Conservation (phyloP, 2,113 vertebrate genomes). For the Aviceda subcristata region DNA sequence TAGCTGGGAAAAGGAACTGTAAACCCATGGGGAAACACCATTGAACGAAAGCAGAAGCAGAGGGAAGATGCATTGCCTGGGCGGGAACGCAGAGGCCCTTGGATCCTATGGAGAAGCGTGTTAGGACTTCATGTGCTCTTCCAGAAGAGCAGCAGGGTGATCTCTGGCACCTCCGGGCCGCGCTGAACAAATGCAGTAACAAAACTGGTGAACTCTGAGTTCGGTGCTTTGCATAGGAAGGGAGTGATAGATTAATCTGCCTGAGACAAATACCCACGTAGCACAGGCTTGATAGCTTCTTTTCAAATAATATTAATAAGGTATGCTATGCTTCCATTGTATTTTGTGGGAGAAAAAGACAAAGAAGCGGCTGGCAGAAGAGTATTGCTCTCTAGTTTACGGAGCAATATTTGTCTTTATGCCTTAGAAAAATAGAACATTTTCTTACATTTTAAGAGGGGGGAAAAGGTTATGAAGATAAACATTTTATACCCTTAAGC, state of each 20-base stretch:
- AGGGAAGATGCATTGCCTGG: not conserved
- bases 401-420: not conserved
- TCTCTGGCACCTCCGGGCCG: not conserved
- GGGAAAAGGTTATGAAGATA: not conserved
- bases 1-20: slow-evolving; percentile 32
- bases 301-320: not conserved
- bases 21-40: slow-evolving; percentile 1
- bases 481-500: not conserved
- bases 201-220: not conserved
- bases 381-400: not conserved
- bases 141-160: not conserved
- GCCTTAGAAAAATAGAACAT: not conserved
- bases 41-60: not conserved
- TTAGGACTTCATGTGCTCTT: slow-evolving; percentile 15
- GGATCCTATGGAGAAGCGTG: slow-evolving; percentile 32
- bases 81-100: slow-evolving; percentile 27
- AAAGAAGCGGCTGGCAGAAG: not conserved
- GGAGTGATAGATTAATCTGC: not conserved
- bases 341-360: not conserved
- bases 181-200: not conserved
- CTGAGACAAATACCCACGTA: not conserved
- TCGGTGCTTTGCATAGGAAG: not conserved
- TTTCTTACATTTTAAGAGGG: not conserved
- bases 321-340: not conserved
- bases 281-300: not conserved